Evolutionary conservation across 2,113 vertebrate genomes (phyloP), one percentile per base, ranked within the genome.

Genomic region (Corythaixoides concolor): DNA sequence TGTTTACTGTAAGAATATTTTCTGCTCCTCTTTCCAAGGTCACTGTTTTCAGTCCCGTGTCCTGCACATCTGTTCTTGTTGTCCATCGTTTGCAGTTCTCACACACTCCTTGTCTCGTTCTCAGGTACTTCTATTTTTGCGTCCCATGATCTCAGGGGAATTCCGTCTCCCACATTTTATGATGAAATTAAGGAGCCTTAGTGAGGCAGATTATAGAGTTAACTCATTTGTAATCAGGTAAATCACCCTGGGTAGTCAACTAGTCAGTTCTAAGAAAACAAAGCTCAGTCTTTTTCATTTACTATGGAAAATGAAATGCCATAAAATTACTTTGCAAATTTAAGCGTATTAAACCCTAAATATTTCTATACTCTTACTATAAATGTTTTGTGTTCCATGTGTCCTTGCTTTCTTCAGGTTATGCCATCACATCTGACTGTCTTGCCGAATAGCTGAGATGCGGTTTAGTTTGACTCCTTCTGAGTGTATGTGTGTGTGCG

Each of bases 401-500:
- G 9, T 55, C 28, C 19, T 64, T 80, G 24, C 21, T 45, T 62
- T 82, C n/a, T 78, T 85, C n/a, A 30, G 23, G 7, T 84, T 76
- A 49, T 33, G 9, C 45, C 15, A n/a, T 60, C 41, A n/a, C 28
- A 55, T 3, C 15, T 74, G 80, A 30, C 37, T 88, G 43, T 26
- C 67, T 32, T 70, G 33, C 63, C 60, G 21, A 47, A 39, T 41
- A 87, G 47, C 26, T 82, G 69, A 75, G 47, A 47, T 59, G 67
- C 91, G 24, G 55, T 63, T 63, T 47, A 37, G 22, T 77, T 88
- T 28, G 28, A 28, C 12, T 28, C 4, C 33, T 66, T 19, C 15
- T 1, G 0, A 24, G 47, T 7, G 21, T 0, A 0, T 19, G 0
- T 28, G 47, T 7, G 21, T 0, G 0, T 19, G 30, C 33, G 26